Evolutionary conservation across 2,113 vertebrate genomes (phyloP).

Genomic region (Peromyscus leucopus): DNA sequence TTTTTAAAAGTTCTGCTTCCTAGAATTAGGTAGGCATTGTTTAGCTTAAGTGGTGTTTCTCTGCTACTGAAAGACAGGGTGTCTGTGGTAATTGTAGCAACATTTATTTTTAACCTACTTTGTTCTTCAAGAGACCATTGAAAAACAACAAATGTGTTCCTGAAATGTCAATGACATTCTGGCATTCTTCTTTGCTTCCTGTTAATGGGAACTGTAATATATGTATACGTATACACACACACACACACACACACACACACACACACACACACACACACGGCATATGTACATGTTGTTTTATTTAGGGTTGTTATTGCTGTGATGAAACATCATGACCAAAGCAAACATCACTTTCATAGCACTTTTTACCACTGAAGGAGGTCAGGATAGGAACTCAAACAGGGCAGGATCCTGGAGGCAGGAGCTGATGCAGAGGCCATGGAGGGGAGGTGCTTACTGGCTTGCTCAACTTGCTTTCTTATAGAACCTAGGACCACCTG

Average conservation of each 20-base stretch:
- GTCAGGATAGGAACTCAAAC: not conserved
- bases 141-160: not conserved
- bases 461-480: not conserved
- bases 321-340: not conserved
- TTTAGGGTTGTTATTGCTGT: not conserved
- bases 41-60: not conserved
- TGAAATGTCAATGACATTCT: not conserved
- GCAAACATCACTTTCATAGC: not conserved
- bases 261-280: not conserved
- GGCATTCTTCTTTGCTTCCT: not conserved
- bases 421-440: not conserved
- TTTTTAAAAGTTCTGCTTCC: slow-evolving; percentile 11
- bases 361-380: not conserved
- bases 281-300: not conserved
- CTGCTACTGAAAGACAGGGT: not conserved
- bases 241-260: not conserved
- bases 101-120: slow-evolving; percentile 41
- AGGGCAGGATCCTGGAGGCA: not conserved
- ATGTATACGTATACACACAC: not conserved
- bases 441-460: not conserved
- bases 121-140: slow-evolving; percentile 3
- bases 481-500: not conserved
- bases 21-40: not conserved
- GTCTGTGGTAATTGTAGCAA: not conserved
- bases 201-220: not conserved